These are phyloP conservation scores for Trypoxylus dichotomus DNA, from an alignment of 1,140 invertebrate genomes.

Conservation along the genomic window DNA sequence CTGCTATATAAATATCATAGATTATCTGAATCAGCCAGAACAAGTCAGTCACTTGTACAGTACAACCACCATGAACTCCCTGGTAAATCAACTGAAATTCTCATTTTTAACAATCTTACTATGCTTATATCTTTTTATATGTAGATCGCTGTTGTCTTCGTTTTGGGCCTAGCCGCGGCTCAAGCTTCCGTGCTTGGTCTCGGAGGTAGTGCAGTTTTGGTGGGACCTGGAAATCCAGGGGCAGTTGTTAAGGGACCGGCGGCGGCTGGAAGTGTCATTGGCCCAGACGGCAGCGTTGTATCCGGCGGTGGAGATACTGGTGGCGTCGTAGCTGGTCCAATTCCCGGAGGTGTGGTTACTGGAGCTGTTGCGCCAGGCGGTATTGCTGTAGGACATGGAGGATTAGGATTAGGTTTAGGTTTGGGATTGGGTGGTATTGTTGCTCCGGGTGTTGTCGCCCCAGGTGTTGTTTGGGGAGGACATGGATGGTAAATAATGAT, in stretches of 20 bases:
- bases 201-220: conserved; percentile 35
- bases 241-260: conserved; percentile 41
- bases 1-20: not conserved
- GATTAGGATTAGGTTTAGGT: conserved; percentile 13
- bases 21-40: not conserved
- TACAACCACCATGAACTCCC: not conserved
- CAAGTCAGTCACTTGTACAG: conserved; percentile 17
- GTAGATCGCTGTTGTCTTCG: conserved; percentile 34
- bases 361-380: conserved; percentile 42
- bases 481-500: conserved; percentile 25
- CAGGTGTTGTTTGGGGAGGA: not conserved
- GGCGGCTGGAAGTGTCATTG: conserved; percentile 30
- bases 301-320: conserved; percentile 37
- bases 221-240: conserved; percentile 46
- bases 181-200: conserved; percentile 40
- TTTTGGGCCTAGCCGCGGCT: conserved; percentile 40
- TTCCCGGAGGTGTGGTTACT: conserved; percentile 45
- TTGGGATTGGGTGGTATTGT: conserved; percentile 24
- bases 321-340: conserved; percentile 32
- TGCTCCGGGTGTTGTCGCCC: not conserved
- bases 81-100: not conserved
- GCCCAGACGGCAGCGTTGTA: conserved; percentile 39
- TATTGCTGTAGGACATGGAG: conserved; percentile 14
- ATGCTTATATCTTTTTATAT: not conserved
- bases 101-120: not conserved